A percentile compares a stretch with the other conserved stretches of the same genome.
These are phyloP conservation scores for Cecropterus lyciades DNA, from an alignment of 1,140 invertebrate genomes.

Conservation along the genomic window DNA sequence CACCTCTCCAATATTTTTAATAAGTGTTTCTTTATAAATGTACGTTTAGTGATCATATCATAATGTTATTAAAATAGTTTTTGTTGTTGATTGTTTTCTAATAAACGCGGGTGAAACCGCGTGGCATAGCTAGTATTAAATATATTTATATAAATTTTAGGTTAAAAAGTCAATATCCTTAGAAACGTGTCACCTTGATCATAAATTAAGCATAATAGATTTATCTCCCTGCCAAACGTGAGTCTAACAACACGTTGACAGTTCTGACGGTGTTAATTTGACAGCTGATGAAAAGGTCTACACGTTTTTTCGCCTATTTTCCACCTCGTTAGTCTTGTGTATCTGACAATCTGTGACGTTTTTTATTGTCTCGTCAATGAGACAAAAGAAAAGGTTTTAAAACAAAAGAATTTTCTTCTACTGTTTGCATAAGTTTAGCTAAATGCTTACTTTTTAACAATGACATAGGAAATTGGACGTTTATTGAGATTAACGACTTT, in stretches of 20 bases:
- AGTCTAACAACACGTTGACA: conserved; percentile 44
- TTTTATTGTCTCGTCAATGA: conserved; percentile 16
- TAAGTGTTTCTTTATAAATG: too few species aligned
- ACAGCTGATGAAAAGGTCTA: conserved; percentile 42
- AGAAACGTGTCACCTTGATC: neutral
- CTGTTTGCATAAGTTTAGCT: too few species aligned
- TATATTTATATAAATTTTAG: too few species aligned
- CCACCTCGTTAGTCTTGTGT: conserved; percentile 19
- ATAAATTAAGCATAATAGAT: neutral
- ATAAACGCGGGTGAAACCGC: too few species aligned
- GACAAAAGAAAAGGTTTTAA: conserved; percentile 1
- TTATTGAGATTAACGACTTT: conserved; percentile 6
- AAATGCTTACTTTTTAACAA: neutral
- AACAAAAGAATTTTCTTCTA: conserved; percentile 18
- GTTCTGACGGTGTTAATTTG: conserved; percentile 40
- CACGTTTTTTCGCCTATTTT: conserved; percentile 41
- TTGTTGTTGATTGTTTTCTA: too few species aligned
- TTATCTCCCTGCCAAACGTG: conserved; percentile 7
- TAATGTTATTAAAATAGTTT: too few species aligned
- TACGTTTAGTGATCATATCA: too few species aligned
- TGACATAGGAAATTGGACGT: neutral
- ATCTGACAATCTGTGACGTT: neutral
- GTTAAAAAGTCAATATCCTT: too few species aligned
- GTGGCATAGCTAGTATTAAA: too few species aligned
- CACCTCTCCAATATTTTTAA: too few species aligned